Base-by-base conservation (phyloP, 2,888 invertebrate species). In the Polia nebulosa region DNA sequence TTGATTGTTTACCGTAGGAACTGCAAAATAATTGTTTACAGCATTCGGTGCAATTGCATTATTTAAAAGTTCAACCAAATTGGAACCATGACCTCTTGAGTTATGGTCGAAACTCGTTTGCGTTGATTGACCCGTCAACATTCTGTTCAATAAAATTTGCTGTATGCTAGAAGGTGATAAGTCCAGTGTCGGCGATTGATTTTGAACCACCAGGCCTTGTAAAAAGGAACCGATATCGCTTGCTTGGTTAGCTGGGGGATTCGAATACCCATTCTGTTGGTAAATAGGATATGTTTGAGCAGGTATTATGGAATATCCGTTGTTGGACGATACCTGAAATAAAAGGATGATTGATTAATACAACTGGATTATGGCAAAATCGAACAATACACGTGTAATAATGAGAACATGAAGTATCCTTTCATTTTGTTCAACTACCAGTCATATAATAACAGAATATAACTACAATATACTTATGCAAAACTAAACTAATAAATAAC, bases 281-380 rank as follows among this genome's bases (percentile, higher is more conserved):
- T 80, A 81, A 47, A 63, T 68, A 51, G 83, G 81, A 53, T 81
- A 86, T 52, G 81, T 65, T 76, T 84, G 87, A 20, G 81, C 39
- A 11, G 85, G 70, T 52, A 87, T 75, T 47, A 85, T 78, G 20
- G 76, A 39, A n/a, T 78, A 71, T n/a, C 84, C 60, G 44, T 83
- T 89, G 77, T 90, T 89, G 60, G 88, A 79, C 34, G 87, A 81
- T 27, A 88, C 88, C 93, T 93, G 90, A 2, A 91, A 91, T 45
- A 27, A 68, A 78, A 74, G 52, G 53, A 72, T 62, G 59, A 72
- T 72, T 62, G 65, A 72, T 72, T 79, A 59, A 64, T 25, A 47
- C 36, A 61, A 29, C 1, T 49, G 41, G 32, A 39, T 60, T 58
- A 47, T 39, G n/a, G 17, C n/a, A 47, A 61, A 44, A 45, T 22